Conservation (phyloP, 2,888 invertebrate genomes). For the Trilocha varians region DNA sequence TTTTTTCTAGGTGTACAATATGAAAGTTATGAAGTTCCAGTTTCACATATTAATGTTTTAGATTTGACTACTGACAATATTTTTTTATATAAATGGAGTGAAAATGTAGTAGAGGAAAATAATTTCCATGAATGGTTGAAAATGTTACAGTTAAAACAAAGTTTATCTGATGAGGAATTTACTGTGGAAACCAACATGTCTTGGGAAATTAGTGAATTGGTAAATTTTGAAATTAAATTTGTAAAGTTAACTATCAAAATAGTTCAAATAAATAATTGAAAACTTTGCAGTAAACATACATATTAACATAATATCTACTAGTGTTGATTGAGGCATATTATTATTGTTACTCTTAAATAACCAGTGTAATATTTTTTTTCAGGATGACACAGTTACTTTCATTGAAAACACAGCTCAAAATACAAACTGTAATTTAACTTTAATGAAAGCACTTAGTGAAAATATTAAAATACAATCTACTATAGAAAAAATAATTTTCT, state of each 20-base stretch:
- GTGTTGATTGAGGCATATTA: too few species aligned
- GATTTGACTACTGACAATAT: conserved; percentile 45
- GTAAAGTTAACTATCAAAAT: too few species aligned
- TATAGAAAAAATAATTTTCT: conserved; percentile 55
- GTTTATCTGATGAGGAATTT: conserved; percentile 47
- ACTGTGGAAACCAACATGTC: conserved; percentile 15
- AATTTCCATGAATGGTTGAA: conserved; percentile 36
- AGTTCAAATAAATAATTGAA: too few species aligned
- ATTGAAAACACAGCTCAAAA: conserved; percentile 31
- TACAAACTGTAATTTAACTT: conserved; percentile 28
- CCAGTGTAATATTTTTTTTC: conserved; percentile 19
- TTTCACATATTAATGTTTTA: conserved; percentile 72
- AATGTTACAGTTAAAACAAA: conserved; percentile 37
- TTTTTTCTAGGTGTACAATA: conserved; percentile 46
- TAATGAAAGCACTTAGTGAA: conserved; percentile 52
- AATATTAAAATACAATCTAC: conserved; percentile 42
- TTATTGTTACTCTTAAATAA: too few species aligned
- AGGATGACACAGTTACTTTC: conserved; percentile 37
- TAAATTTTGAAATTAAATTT: too few species aligned
- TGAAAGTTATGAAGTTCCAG: conserved; percentile 75
- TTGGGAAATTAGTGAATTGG: not conserved
- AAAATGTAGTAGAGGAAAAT: conserved; percentile 21
- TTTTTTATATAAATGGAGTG: conserved; percentile 40
- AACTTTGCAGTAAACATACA: too few species aligned
- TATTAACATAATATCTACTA: too few species aligned